These are phyloP conservation scores for Hypercompe scribonia DNA, from an alignment of 2,888 invertebrate genomes.

Conservation along the genomic window DNA sequence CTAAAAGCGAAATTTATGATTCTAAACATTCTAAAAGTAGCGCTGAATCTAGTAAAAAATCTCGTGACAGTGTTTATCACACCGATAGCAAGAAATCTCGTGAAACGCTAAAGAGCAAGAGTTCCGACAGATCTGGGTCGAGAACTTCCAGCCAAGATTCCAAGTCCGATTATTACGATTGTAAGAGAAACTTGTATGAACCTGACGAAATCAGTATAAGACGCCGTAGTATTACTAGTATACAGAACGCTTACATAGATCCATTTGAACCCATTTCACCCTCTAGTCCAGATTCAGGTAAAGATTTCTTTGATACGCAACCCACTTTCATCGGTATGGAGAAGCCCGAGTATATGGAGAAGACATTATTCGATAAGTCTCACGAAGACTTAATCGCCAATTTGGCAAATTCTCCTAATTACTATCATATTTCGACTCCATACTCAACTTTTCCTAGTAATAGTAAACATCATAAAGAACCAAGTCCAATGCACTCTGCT, in stretches of 20 bases:
- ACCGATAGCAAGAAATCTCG: slow-evolving; percentile 89
- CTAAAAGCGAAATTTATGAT: slow-evolving; percentile 90
- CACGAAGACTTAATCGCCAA: slow-evolving; percentile 88
- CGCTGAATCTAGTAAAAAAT: slow-evolving; percentile 88
- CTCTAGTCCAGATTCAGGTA: slow-evolving; percentile 89
- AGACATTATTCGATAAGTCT: slow-evolving; percentile 84
- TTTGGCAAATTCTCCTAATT: slow-evolving; percentile 76
- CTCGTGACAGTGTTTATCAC: slow-evolving; percentile 88
- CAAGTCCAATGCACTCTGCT: slow-evolving; percentile 88
- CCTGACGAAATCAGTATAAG: slow-evolving; percentile 69
- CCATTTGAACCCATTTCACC: slow-evolving; percentile 84
- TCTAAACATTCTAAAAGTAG: slow-evolving; percentile 89
- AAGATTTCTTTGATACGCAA: slow-evolving; percentile 87
- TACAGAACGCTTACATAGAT: slow-evolving; percentile 77
- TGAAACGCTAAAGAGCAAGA: slow-evolving; percentile 88
- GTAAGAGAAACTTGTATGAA: slow-evolving; percentile 85
- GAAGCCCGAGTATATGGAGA: slow-evolving; percentile 83
- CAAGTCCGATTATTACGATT: slow-evolving; percentile 90
- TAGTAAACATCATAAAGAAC: slow-evolving; percentile 82
- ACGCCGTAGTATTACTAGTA: slow-evolving; percentile 72
- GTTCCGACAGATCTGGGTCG: slow-evolving; percentile 87
- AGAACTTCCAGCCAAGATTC: slow-evolving; percentile 91
- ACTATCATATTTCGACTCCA: slow-evolving; percentile 87
- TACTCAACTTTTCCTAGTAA: slow-evolving; percentile 89
- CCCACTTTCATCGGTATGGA: slow-evolving; percentile 79